A percentile compares a stretch with the other conserved stretches of the same genome.
Conservation (phyloP, 2,113 vertebrate genomes). For the Amphilophus citrinellus region DNA sequence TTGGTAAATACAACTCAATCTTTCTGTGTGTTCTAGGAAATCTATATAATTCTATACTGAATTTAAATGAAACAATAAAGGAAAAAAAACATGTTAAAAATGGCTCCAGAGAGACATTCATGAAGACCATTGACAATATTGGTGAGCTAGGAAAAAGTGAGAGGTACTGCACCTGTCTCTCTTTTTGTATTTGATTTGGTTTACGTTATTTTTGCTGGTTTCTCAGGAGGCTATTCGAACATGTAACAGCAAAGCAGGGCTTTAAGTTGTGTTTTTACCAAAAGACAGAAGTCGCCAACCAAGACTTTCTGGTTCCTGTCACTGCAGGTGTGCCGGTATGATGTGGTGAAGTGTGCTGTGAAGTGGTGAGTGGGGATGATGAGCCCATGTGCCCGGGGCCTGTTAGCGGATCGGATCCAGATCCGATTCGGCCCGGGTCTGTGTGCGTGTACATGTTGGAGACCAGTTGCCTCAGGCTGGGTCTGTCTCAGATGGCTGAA, state of each 20-base stretch:
- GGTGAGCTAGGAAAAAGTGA: slow-evolving; percentile 41
- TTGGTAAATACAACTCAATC: slow-evolving; percentile 77
- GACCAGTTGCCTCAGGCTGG: slow-evolving; percentile 70
- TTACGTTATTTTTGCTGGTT: slow-evolving; percentile 70
- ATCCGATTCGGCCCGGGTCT: slow-evolving; percentile 42
- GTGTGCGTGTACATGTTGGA: slow-evolving; percentile 68
- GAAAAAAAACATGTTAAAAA: slow-evolving; percentile 65
- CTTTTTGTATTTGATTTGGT: slow-evolving; percentile 70
- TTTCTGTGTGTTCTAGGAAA: slow-evolving; percentile 85
- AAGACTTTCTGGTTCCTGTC: slow-evolving; percentile 65
- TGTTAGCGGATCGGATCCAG: slow-evolving; percentile 20
- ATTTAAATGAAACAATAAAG: slow-evolving; percentile 77
- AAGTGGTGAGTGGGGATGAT: slow-evolving; percentile 56
- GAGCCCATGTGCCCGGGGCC: slow-evolving; percentile 43
- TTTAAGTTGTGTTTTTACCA: slow-evolving; percentile 68
- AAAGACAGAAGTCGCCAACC: slow-evolving; percentile 59
- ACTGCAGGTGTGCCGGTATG: slow-evolving; percentile 64
- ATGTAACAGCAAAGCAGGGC: slow-evolving; percentile 61
- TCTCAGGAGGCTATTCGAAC: slow-evolving; percentile 64
- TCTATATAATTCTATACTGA: slow-evolving; percentile 81
- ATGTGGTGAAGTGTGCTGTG: slow-evolving; percentile 64
- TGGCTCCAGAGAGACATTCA: slow-evolving; percentile 65
- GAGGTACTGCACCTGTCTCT: slow-evolving; percentile 44
- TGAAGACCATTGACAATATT: slow-evolving; percentile 51
- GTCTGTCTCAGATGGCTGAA: slow-evolving; percentile 70